phyloP scores from a whole-genome alignment of 1,140 invertebrate genomes.

The Ostrea edulis region DNA sequence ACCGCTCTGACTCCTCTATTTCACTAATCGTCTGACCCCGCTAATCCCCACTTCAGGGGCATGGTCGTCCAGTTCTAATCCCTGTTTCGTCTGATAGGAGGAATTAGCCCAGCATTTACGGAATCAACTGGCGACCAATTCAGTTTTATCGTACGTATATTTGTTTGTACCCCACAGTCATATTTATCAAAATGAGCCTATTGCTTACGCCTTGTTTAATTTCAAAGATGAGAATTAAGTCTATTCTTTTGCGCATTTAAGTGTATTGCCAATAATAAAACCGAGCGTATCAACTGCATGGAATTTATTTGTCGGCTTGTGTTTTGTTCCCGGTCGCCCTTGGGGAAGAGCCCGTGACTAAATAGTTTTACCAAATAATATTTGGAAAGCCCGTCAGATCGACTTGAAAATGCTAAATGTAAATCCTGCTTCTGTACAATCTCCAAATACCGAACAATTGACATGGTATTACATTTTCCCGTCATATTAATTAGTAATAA shows the following conservation, averaged over 20 bases:
- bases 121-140: slow-evolving; percentile 1
- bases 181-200: slow-evolving; percentile 26
- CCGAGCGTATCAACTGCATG: neutral
- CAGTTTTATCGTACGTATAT: neutral
- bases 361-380: neutral
- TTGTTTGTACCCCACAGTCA: slow-evolving; percentile 5
- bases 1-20: neutral
- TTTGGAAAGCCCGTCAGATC: neutral
- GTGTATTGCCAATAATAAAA: neutral
- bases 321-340: neutral
- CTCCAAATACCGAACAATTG: neutral
- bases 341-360: neutral
- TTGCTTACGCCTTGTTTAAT: slow-evolving; percentile 26
- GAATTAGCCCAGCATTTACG: slow-evolving; percentile 12
- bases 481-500: too few species aligned
- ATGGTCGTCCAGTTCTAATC: neutral
- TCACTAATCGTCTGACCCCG: slow-evolving; percentile 20
- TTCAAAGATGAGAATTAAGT: slow-evolving; percentile 36
- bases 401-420: neutral
- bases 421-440: neutral
- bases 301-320: neutral
- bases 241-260: slow-evolving; percentile 31
- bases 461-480: too few species aligned
- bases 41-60: slow-evolving; percentile 9
- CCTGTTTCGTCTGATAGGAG: neutral